These are phyloP conservation scores for Telenomus remus DNA, from an alignment of 1,140 invertebrate species.

Conservation along the genomic window DNA sequence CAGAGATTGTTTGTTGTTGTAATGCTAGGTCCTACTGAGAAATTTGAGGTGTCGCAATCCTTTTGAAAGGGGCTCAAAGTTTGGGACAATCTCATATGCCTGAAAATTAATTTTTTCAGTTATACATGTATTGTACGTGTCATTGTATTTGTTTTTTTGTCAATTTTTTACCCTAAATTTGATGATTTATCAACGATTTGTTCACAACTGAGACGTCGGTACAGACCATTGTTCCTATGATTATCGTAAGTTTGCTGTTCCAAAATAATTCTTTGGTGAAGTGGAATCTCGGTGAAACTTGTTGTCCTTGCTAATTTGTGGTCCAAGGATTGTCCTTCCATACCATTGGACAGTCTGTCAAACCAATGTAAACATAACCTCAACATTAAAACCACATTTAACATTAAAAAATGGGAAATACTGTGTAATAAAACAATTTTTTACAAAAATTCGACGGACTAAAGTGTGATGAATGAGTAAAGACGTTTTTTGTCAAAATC, in stretches of 20 bases:
- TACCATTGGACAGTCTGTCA: conserved; percentile 3
- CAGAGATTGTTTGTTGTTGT: conserved; percentile 10
- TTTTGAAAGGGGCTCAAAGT: conserved; percentile 1
- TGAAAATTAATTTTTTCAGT: conserved; percentile 4
- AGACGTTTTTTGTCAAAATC: too few relatives aligned
- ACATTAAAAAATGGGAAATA: too few relatives aligned
- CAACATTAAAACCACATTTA: too few relatives aligned
- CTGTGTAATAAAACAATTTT: too few relatives aligned
- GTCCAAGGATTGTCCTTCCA: conserved; percentile 1
- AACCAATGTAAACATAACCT: conserved; percentile 1
- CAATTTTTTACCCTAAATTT: conserved; percentile 17
- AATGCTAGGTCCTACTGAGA: conserved; percentile 5
- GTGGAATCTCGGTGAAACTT: conserved; percentile 17
- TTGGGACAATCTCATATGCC: conserved; percentile 19
- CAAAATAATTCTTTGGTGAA: conserved; percentile 11
- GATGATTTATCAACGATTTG: conserved; percentile 6
- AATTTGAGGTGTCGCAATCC: not conserved
- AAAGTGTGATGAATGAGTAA: too few relatives aligned
- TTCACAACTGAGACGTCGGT: conserved; percentile 26
- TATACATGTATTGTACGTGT: not conserved
- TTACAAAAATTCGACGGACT: too few relatives aligned
- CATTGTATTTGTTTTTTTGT: not conserved
- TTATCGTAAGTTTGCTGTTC: conserved; percentile 21
- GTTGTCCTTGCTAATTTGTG: conserved; percentile 12
- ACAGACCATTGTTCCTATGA: conserved; percentile 21